phyloP scores from a whole-genome alignment of 2,797 vertebrate genomes.

The Propithecus perrieri region DNA sequence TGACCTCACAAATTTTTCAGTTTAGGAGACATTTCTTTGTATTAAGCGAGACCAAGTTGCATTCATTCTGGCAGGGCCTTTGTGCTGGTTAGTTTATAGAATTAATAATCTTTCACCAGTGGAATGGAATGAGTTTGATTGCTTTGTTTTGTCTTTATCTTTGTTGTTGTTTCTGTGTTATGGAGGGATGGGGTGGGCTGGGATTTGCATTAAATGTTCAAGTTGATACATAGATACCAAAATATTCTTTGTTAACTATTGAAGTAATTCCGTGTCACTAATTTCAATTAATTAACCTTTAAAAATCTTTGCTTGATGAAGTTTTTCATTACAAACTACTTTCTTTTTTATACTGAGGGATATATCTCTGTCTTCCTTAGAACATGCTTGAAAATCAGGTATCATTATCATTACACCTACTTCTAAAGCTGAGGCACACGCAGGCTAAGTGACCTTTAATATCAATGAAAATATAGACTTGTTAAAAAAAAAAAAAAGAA shows the following conservation, averaged over 20 bases:
- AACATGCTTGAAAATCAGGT: neutral
- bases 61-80: accelerated
- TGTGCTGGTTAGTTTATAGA: no score
- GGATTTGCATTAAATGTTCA: neutral
- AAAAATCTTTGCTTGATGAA: neutral
- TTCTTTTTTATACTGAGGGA: neutral
- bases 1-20: neutral
- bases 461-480: no score
- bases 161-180: neutral
- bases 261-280: neutral
- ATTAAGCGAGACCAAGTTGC: accelerated
- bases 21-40: accelerated
- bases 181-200: accelerated
- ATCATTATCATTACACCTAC: neutral
- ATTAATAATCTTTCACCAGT: accelerated
- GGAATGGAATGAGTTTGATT: neutral
- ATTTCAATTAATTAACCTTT: neutral
- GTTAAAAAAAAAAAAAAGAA: neutral
- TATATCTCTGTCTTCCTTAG: neutral
- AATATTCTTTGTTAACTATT: neutral
- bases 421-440: neutral
- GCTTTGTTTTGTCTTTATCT: neutral
- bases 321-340: neutral
- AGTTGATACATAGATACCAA: neutral
- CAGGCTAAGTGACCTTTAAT: neutral